Evolutionary conservation across 2,888 invertebrate genomes (phyloP).

Genomic region (Entomobrya proxima): DNA sequence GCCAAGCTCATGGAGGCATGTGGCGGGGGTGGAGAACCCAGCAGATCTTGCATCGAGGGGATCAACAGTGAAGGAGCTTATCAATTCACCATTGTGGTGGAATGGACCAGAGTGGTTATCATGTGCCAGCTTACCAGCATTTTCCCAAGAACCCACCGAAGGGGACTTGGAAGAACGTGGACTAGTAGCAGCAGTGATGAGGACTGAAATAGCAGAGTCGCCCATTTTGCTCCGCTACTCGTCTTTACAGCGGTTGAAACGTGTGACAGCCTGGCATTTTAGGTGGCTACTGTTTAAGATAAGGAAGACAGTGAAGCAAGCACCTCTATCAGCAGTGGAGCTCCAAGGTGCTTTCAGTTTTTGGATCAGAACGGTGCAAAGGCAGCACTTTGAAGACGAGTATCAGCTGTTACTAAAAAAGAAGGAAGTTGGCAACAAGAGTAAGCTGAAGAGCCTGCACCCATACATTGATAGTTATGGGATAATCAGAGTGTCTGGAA

Average conservation of each 20-base stretch:
- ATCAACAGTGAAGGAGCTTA: background rate
- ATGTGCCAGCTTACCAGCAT: background rate
- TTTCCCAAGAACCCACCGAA: no score
- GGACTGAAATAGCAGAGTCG: background rate
- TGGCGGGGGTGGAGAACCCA: slow-evolving; percentile 74
- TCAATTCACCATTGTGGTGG: background rate
- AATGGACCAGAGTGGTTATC: slow-evolving; percentile 19
- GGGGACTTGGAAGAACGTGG: background rate
- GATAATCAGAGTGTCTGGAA: background rate
- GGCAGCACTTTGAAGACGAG: background rate
- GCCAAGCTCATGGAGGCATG: slow-evolving; percentile 71
- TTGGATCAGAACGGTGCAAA: background rate
- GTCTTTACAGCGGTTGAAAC: background rate
- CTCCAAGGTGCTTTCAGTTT: background rate
- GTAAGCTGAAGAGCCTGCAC: background rate
- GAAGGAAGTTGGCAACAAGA: background rate
- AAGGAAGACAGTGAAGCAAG: background rate
- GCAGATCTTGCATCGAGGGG: slow-evolving; percentile 75
- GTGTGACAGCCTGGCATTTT: background rate
- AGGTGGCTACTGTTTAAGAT: background rate
- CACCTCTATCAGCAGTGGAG: background rate
- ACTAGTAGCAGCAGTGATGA: background rate
- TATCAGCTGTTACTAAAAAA: background rate
- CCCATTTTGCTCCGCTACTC: background rate
- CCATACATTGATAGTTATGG: slow-evolving; percentile 9